Evolutionary conservation across 2,888 invertebrate genomes (phyloP).

Genomic region (Coleophora deauratella): DNA sequence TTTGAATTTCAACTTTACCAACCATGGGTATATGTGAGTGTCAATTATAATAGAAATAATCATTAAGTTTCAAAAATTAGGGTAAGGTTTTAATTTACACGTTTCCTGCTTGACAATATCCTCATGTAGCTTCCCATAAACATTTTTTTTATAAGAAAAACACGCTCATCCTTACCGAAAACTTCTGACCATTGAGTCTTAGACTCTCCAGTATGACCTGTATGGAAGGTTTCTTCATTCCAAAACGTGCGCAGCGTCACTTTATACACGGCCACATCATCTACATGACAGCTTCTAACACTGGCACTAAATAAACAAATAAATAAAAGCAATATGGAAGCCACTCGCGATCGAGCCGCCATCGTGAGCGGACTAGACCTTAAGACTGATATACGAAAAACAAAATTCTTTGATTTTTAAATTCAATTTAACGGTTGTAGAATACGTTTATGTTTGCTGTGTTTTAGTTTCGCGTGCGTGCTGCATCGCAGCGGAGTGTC

Average conservation of each 20-base stretch:
- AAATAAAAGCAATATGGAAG: constrained; percentile 56
- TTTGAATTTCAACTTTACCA: no score
- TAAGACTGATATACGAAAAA: not conserved
- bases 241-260: constrained; percentile 90
- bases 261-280: constrained; percentile 89
- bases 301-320: constrained; percentile 24
- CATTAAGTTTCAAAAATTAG: no score
- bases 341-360: constrained; percentile 35
- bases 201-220: constrained; percentile 93
- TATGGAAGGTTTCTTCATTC: constrained; percentile 90
- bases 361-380: constrained; percentile 33
- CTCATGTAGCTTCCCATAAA: no score
- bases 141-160: no score
- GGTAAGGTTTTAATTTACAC: no score
- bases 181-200: constrained; percentile 94
- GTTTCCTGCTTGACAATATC: no score
- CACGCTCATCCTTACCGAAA: constrained; percentile 85
- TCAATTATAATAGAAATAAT: no score
- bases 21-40: no score
- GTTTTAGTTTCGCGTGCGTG: constrained; percentile 42
- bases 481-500: constrained; percentile 40
- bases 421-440: constrained; percentile 22
- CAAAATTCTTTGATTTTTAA: constrained; percentile 4
- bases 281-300: constrained; percentile 76
- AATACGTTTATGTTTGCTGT: constrained; percentile 12